Conservation (phyloP, 2,888 invertebrate genomes). For the Hoplodrina ambigua region DNA sequence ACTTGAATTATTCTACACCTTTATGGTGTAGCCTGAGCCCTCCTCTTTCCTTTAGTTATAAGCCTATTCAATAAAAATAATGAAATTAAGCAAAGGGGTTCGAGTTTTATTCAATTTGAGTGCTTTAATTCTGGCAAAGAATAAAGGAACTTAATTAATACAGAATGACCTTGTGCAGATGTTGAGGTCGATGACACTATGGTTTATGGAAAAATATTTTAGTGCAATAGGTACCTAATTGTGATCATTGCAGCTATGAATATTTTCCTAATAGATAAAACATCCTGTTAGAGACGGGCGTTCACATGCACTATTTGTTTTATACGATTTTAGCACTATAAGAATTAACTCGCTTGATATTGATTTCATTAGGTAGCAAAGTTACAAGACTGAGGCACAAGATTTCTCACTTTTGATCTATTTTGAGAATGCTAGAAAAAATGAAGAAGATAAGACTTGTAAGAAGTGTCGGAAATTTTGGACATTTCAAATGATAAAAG, state of each 20-base stretch:
- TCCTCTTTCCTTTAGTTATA: slow-evolving; percentile 73
- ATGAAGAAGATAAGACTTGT: slow-evolving; percentile 28
- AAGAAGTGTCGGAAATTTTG: slow-evolving; percentile 28
- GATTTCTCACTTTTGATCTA: slow-evolving; percentile 19
- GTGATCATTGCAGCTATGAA: slow-evolving; percentile 6
- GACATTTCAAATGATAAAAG: slow-evolving; percentile 40
- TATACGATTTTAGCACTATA: not conserved
- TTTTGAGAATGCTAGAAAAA: slow-evolving; percentile 31
- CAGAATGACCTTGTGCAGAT: slow-evolving; percentile 57
- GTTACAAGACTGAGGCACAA: slow-evolving; percentile 10
- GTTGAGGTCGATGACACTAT: slow-evolving; percentile 54
- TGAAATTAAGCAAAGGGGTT: slow-evolving; percentile 68
- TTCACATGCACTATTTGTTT: slow-evolving; percentile 2
- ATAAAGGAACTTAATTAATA: slow-evolving; percentile 60
- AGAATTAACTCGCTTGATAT: not conserved
- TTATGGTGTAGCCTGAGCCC: slow-evolving; percentile 55
- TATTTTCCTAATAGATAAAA: slow-evolving; percentile 2
- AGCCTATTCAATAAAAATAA: slow-evolving; percentile 78
- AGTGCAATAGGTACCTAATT: slow-evolving; percentile 27
- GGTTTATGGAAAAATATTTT: slow-evolving; percentile 34
- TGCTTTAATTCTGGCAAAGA: slow-evolving; percentile 56
- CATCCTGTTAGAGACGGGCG: not conserved
- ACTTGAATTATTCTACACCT: slow-evolving; percentile 62
- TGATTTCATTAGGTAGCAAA: not conserved
- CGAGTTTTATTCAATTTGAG: slow-evolving; percentile 64